Base-by-base conservation (phyloP, 2,888 invertebrate species). In the Sarcophaga caerulescens region DNA sequence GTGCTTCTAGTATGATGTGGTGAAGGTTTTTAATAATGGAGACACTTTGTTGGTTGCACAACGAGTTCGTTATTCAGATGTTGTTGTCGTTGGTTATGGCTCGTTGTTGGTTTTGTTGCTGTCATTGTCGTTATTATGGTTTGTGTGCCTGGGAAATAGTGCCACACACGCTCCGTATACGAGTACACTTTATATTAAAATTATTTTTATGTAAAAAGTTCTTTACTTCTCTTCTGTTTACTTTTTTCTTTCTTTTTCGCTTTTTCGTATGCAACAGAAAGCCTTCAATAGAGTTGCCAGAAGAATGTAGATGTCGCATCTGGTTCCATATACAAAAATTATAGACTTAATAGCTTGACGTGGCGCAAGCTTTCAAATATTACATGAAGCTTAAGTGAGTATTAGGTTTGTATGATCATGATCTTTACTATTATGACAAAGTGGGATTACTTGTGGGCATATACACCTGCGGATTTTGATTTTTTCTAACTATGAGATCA, bases 171-270 rank as follows among this genome's bases (percentile, higher is more conserved):
- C 52, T 12, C 52, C 17, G 14, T 5, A 14, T 12, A 14, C 17
- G 52, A 12, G 44, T 73, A 73, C 73, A 62, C 60, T 47, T 62
- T 47, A 60, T 60, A 60, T 44, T 60, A 71, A 71, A 71, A 71
- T 71, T 44, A 71, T 71, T 59, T 71, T 19, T 71, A 71, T 71
- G 71, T 59, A 60, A 71, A 71, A 60, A 44, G 25, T 71, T 59
- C n/a, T n/a, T 52, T 14, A 17, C 17, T 52, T 52, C 17, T 12
- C 52, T 52, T 17, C 14, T 52, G 4, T 47, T 47, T 47, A 0
- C 4, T 47, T 47, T 47, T 47, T 47, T 47, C 4, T 12, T 47
- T 14, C 14, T 14, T 47, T 14, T 4, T 12, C 47, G 4, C 3
- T 14, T 47, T 47, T 47, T 14, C 14, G 52, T 5, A 52, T 52